Base-by-base conservation (phyloP, 2,888 invertebrate species). In the Steinernema carpocapsae region DNA sequence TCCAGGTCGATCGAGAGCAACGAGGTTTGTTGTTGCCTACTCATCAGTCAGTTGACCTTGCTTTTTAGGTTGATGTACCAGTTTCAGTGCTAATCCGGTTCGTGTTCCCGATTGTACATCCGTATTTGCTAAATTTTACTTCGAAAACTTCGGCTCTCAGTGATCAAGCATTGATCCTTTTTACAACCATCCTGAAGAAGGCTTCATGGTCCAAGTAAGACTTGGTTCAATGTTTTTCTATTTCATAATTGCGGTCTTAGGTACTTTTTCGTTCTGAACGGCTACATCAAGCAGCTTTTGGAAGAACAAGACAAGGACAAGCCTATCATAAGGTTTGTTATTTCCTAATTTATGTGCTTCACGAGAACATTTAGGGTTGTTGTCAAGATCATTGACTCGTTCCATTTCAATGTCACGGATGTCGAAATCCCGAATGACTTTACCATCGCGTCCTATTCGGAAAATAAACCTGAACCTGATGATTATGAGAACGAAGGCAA, bases 161-260 rank as follows among this genome's bases (percentile, higher is more conserved):
- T 64, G 94, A 95, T 87, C 80, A 83, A 72, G 72, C 76, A 1
- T 29, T 83, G 3, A 75, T 88, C 85, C 91, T 93, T 0, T 89
- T 95, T 7, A 92, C 93, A 0, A 91, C 91, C 0, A 91, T 93
- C 72, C 93, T 94, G 84, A 91, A 91, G 81, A 89, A 93, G 70
- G 89, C 95, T 45, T 93, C 95, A 0, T 97, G 97, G 97, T 92
- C 93, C 84, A 92, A 93, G 76, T 97, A 43, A 72, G 56, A 19
- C 17, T 72, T 51, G 3, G 45, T n/a, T 48, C n/a, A 22, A 10
- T 17, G 22, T 14, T 22, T 12, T 56, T 6, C 22, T 32, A 14
- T 42, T 42, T 22, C 10, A 32, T 2, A 22, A 42, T 1, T 46
- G 29, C 45, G 1, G 42, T 1, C 48, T 48, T 73, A 77, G 46